Evolutionary conservation across 2,888 invertebrate genomes (phyloP), one percentile per base, ranked within the genome.

Genomic region (Pantelozetes paolii): DNA sequence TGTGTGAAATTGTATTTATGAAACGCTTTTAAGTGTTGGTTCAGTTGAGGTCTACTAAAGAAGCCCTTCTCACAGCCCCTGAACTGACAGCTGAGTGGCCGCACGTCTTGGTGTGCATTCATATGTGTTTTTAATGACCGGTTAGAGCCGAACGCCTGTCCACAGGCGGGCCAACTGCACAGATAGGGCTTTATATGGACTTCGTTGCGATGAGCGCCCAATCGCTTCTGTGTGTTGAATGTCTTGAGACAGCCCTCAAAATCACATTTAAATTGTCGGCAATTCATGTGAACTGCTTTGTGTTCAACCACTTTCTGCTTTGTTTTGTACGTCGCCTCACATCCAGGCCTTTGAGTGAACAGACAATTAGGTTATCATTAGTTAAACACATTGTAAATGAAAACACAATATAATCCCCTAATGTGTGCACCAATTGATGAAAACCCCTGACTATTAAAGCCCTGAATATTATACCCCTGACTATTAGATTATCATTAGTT

Each of bases 81-180:
- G n/a, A 5, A 50, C 5, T 15, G 5, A 15, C 50, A 50, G 18
- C 50, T 18, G 5, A n/a, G 20, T n/a, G n/a, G n/a, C 18, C 18
- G 5, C 5, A 20, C 15, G 9, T 36, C 48, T 15, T 48, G 48
- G 20, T 48, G 48, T 48, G 48, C 48, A 15, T 48, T 48, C 48
- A 54, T 54, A 13, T 54, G 54, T 3, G 20, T 26, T 13, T 20
- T 54, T 3, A 54, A 6, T 13, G 20, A 23, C 3, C 26, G 23
- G 20, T 54, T 54, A 8, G 6, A 6, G 8, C 23, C 20, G 13
- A 54, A 54, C 26, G 13, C 5, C 23, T 20, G 20, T 2, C 26
- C 54, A 54, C 54, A 54, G 54, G 23, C 54, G 54, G 54, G 54
- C 54, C 54, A 54, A 54, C 18, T 6, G 54, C 54, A 54, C 20